Percentiles rank a stretch among this genome's conserved stretches.
Conservation (phyloP, 2,888 invertebrate genomes). For the Notodonta ziczac region DNA sequence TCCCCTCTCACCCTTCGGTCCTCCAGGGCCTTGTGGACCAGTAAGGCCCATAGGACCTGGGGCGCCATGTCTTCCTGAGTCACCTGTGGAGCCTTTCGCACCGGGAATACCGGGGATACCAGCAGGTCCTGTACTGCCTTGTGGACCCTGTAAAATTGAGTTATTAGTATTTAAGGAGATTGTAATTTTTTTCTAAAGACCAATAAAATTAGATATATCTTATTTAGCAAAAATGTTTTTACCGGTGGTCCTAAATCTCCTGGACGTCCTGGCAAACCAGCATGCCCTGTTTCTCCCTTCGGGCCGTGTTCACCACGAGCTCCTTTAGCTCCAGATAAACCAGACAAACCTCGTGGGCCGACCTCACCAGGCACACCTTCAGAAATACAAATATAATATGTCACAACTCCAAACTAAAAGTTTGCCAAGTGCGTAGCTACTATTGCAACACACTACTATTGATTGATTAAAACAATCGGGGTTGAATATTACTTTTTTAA, state of each 20-base stretch:
- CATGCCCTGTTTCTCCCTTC: slow-evolving; percentile 90
- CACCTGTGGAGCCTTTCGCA: slow-evolving; percentile 89
- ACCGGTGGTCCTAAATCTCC: slow-evolving; percentile 90
- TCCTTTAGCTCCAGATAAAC: slow-evolving; percentile 90
- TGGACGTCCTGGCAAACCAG: slow-evolving; percentile 91
- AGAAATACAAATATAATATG: neutral
- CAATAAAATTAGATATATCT: neutral
- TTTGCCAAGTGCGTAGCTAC: too few relatives aligned
- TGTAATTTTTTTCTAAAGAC: neutral
- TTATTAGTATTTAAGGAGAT: neutral
- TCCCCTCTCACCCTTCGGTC: slow-evolving; percentile 90
- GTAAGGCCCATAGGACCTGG: slow-evolving; percentile 88
- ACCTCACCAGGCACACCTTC: slow-evolving; percentile 86
- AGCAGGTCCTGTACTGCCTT: slow-evolving; percentile 87
- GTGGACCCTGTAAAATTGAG: slow-evolving; percentile 84
- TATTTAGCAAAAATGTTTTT: slow-evolving; percentile 34
- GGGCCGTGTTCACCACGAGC: slow-evolving; percentile 89
- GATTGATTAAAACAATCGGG: too few relatives aligned
- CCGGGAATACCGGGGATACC: slow-evolving; percentile 89
- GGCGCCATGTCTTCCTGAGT: slow-evolving; percentile 87
- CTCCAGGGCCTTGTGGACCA: slow-evolving; percentile 89
- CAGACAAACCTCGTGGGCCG: slow-evolving; percentile 85
- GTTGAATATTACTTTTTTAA: too few relatives aligned
- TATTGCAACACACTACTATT: too few relatives aligned
- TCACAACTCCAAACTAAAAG: too few relatives aligned